Conservation (phyloP, 2,888 invertebrate species). For the Tenodera sinensis region DNA sequence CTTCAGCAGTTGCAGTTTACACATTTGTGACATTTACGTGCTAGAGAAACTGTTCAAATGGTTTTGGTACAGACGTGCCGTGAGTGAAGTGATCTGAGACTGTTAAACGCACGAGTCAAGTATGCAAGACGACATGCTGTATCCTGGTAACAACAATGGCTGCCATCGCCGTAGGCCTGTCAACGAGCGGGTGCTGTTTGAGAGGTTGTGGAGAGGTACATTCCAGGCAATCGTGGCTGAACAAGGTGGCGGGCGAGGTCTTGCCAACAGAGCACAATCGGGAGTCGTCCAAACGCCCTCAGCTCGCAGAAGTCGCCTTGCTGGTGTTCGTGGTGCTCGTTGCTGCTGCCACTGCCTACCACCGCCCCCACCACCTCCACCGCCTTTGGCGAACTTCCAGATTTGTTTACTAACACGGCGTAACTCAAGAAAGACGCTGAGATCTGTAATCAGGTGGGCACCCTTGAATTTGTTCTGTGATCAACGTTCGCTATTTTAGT, state of each 20-base stretch:
- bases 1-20: not conserved
- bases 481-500: not conserved
- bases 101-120: not conserved
- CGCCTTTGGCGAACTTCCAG: conserved; percentile 39
- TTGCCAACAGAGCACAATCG: conserved; percentile 46
- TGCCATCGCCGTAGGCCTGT: conserved; percentile 21
- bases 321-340: not conserved
- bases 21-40: not conserved
- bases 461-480: not conserved
- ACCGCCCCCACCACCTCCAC: conserved; percentile 34
- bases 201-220: conserved; percentile 67
- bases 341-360: conserved; percentile 29
- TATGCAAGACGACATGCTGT: not conserved
- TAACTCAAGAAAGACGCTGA: conserved; percentile 55
- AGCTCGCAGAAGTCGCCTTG: not conserved
- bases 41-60: not conserved
- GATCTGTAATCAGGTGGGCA: conserved; percentile 64
- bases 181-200: conserved; percentile 65
- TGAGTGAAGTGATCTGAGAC: not conserved
- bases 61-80: not conserved
- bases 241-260: conserved; percentile 36
- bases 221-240: conserved; percentile 43
- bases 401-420: conserved; percentile 41
- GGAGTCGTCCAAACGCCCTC: conserved; percentile 35
- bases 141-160: conserved; percentile 13